phyloP scores from a whole-genome alignment of 2,113 vertebrate species.

The Vidua macroura region DNA sequence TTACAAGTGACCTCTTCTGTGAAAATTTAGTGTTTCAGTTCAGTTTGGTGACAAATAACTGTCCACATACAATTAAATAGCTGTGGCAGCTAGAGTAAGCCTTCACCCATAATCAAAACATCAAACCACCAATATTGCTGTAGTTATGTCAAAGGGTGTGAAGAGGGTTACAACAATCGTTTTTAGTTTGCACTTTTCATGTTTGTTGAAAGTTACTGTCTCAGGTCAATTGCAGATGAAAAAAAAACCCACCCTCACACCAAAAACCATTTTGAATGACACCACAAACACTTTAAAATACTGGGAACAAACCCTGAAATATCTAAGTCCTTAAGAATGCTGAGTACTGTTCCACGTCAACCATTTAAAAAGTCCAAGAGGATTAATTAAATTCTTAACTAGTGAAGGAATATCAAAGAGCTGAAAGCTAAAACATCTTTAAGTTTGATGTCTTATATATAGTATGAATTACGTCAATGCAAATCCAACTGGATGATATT shows the following conservation, averaged over 20 bases:
- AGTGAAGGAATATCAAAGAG: background rate
- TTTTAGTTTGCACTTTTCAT: background rate
- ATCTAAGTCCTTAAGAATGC: background rate
- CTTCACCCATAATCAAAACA: background rate
- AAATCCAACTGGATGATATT: background rate
- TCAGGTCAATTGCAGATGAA: background rate
- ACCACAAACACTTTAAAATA: background rate
- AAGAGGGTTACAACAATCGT: background rate
- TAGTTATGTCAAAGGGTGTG: background rate
- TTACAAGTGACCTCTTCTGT: background rate
- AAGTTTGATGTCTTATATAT: background rate
- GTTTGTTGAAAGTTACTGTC: background rate
- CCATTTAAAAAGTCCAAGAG: background rate
- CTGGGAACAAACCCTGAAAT: background rate
- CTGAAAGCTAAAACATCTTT: background rate
- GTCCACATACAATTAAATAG: background rate
- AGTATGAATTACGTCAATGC: background rate
- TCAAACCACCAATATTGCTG: background rate
- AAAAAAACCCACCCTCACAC: background rate
- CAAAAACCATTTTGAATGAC: background rate
- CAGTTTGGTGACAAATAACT: background rate
- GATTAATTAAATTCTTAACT: background rate
- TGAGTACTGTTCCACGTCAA: background rate
- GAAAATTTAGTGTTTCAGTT: constrained; percentile 15
- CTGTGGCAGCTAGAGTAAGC: background rate